Base-by-base conservation (phyloP, 2,888 invertebrate species). In the Tinea semifulvella region DNA sequence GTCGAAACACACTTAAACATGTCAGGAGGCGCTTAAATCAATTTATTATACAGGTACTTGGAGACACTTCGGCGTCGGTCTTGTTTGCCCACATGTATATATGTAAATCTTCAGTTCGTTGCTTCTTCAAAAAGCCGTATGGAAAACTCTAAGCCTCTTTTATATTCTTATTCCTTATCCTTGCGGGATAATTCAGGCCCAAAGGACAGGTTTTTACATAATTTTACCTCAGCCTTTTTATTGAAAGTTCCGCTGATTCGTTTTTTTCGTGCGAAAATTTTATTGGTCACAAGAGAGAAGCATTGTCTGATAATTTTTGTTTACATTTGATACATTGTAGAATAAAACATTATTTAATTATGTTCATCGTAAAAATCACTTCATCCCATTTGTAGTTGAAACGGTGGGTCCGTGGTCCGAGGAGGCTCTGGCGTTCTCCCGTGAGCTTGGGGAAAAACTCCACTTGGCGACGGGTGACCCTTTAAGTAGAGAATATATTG, bases 161-260 rank as follows among this genome's bases (percentile, higher is more conserved):
- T 76, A 73, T 75, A 74, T 77, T 77, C 73, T 69, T 68, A 67
- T 68, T 75, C 68, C 68, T 71, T 71, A 76, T 75, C 74, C 77
- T 71, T 73, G 68, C 58, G 69, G 72, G 73, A 77, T 79, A 74
- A 77, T 76, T 76, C 72, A 63, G 64, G 65, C 70, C 68, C 68
- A 72, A 68, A 73, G 73, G 72, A 74, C 67, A 69, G 75, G 73
- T 73, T 77, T 75, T 77, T 70, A 73, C 77, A 77, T 80, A 77
- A 76, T 74, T 72, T 75, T 62, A 58, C 65, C 61, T 61, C 65
- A 65, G 69, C 65, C 68, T 63, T 70, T 68, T 63, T 65, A 65
- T 67, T 60, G 56, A 59, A 56, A 56, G 57, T 55, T 61, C 57
- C 52, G 56, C 57, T 36, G 54, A 63, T 62, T 63, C 62, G 60